These are phyloP conservation scores for Gandaritis pyraliata DNA, from an alignment of 2,888 invertebrate genomes.

Conservation along the genomic window DNA sequence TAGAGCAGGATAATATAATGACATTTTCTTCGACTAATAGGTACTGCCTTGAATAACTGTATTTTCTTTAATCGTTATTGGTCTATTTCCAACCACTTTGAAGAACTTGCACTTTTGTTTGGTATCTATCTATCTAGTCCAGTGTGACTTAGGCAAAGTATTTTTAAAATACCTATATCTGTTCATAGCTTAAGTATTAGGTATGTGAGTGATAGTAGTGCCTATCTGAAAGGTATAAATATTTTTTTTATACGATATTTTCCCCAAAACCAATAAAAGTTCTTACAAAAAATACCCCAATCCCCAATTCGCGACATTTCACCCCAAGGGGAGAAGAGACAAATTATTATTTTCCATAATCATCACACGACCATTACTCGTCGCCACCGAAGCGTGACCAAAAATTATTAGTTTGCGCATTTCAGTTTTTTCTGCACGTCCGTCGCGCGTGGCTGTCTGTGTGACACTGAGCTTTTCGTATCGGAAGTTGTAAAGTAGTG, in stretches of 20 bases:
- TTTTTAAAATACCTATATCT: too few species aligned
- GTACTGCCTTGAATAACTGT: too few species aligned
- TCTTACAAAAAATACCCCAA: conserved; percentile 57
- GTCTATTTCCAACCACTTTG: too few species aligned
- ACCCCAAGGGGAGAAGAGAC: conserved; percentile 65
- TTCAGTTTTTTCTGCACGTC: conserved; percentile 66
- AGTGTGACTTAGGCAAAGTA: too few species aligned
- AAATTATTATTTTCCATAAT: conserved; percentile 82
- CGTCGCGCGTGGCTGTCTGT: conserved; percentile 57
- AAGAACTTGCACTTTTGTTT: too few species aligned
- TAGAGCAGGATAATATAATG: too few species aligned
- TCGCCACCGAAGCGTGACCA: conserved; percentile 70
- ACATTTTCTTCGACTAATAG: too few species aligned
- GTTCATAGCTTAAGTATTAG: too few species aligned
- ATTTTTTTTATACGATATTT: background rate
- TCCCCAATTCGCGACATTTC: conserved; percentile 49
- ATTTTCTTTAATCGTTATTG: too few species aligned
- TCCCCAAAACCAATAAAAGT: conserved; percentile 40
- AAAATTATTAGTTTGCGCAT: conserved; percentile 70
- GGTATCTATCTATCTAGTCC: too few species aligned
- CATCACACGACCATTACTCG: conserved; percentile 78
- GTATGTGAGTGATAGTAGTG: background rate
- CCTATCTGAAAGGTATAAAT: background rate
- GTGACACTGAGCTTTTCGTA: conserved; percentile 60
- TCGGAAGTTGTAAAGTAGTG: conserved; percentile 85